Base-by-base conservation (phyloP, 2,888 invertebrate species). In the Antheraea yamamai region DNA sequence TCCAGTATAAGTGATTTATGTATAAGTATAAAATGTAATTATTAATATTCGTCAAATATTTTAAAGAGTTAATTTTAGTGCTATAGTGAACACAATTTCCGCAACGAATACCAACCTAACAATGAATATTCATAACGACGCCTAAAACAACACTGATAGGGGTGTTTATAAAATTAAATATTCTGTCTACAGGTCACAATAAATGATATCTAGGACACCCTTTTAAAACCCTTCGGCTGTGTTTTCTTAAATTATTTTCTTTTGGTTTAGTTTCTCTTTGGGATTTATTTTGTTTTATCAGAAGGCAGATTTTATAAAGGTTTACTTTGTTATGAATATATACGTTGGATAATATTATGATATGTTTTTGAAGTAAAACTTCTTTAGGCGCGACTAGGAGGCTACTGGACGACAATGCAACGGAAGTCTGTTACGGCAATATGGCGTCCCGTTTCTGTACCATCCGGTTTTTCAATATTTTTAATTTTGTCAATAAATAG, bases 91-190 rank as follows among this genome's bases (percentile, higher is more conserved):
- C 20, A 20, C 18, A 55, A 55, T 55, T 55, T 47, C 4, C 47
- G 2, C 47, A 12, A 47, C 47, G 47, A 47, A 47, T n/a, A n/a
- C n/a, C 23, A 10, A 61, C 1, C n/a, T n/a, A 61, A 61, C 61
- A 61, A 61, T 23, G 61, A 68, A 68, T 68, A 68, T 68, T 68
- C 66, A 68, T 30, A 35, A 30, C 30, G 2, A 12, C 30, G 66
- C 66, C 66, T 68, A 30, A 68, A 68, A 68, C 35, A 68, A 68
- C n/a, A 35, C 1, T 18, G 66, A 68, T 68, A 68, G 23, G 30
- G 30, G 18, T 8, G 66, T 35, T 68, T 68, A 68, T 6, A 26
- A 35, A 30, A 68, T 68, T 26, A 68, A 35, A 30, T 68, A 20
- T 68, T 30, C 66, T 14, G 66, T 16, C 16, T 68, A n/a, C 10